A percentile compares a stretch with the other conserved stretches of the same genome.
These are phyloP conservation scores for Amblyopsis rosae DNA, from an alignment of 2,113 vertebrate species.

Conservation along the genomic window DNA sequence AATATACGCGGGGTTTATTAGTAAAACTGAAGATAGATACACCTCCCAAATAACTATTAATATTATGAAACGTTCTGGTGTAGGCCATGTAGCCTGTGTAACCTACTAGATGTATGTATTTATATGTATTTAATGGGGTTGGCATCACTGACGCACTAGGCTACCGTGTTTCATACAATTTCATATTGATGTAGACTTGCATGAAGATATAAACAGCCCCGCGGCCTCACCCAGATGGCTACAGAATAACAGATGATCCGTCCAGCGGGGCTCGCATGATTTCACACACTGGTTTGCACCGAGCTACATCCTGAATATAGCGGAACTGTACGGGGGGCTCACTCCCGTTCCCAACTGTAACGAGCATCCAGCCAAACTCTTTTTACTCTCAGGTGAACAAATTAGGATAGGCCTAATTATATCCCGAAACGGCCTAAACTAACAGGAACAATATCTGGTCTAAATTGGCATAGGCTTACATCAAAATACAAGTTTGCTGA, in stretches of 20 bases:
- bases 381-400: no score
- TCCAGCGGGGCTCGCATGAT: constrained; percentile 67
- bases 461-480: background rate
- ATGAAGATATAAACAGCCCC: constrained; percentile 65
- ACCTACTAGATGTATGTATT: no score
- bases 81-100: no score
- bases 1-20: constrained; percentile 24
- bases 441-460: background rate
- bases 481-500: no score
- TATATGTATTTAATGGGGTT: background rate
- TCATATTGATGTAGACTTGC: constrained; percentile 46
- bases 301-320: constrained; percentile 31
- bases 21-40: no score
- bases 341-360: background rate
- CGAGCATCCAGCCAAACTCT: constrained; percentile 3
- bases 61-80: no score
- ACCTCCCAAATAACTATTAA: no score
- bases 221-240: constrained; percentile 67
- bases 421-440: constrained; percentile 1
- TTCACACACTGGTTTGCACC: constrained; percentile 45
- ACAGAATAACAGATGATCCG: constrained; percentile 71
- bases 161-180: constrained; percentile 30
- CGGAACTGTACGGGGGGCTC: constrained; percentile 12
- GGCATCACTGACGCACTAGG: constrained; percentile 38
- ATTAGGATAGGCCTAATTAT: no score